These are phyloP conservation scores for Stomatorhinus walkeri DNA, from an alignment of 2,797 vertebrate species.

Conservation along the genomic window DNA sequence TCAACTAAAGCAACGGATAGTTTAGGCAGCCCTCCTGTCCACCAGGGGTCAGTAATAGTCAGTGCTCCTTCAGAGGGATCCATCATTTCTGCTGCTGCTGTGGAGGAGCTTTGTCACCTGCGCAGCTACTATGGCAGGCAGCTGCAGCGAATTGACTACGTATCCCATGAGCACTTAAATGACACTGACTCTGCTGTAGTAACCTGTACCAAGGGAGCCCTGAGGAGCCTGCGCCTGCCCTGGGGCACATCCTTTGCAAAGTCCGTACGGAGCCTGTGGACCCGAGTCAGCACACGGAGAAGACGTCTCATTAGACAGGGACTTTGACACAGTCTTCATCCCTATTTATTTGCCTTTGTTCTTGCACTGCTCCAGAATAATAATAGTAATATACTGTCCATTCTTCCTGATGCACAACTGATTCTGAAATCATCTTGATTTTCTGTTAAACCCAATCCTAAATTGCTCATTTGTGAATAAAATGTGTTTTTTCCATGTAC, in stretches of 20 bases:
- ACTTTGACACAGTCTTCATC: neutral
- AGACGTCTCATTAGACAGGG: conserved; percentile 44
- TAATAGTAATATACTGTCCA: neutral
- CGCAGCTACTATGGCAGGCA: conserved; percentile 59
- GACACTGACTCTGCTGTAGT: conserved; percentile 46
- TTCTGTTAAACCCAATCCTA: neutral
- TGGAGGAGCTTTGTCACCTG: conserved; percentile 57
- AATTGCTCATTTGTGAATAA: neutral
- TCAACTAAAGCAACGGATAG: neutral
- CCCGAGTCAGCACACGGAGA: conserved; percentile 53
- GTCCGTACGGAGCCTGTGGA: conserved; percentile 58
- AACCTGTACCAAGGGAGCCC: conserved; percentile 55
- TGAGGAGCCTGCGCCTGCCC: conserved; percentile 53
- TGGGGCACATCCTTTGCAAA: conserved; percentile 40
- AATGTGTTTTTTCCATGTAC: neutral
- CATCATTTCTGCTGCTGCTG: conserved; percentile 54
- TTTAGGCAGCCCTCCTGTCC: neutral
- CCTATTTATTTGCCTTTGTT: neutral
- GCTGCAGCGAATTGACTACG: conserved; percentile 58
- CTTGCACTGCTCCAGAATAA: neutral
- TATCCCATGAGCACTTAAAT: conserved; percentile 60
- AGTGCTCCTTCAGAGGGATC: conserved; percentile 52
- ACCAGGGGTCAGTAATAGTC: conserved; percentile 27
- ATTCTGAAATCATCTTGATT: neutral
- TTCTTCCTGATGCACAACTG: neutral